A percentile compares a stretch with the other conserved stretches of the same genome.
Evolutionary conservation across 2,113 vertebrate species (phyloP).

Genomic region (Odobenus rosmarus): DNA sequence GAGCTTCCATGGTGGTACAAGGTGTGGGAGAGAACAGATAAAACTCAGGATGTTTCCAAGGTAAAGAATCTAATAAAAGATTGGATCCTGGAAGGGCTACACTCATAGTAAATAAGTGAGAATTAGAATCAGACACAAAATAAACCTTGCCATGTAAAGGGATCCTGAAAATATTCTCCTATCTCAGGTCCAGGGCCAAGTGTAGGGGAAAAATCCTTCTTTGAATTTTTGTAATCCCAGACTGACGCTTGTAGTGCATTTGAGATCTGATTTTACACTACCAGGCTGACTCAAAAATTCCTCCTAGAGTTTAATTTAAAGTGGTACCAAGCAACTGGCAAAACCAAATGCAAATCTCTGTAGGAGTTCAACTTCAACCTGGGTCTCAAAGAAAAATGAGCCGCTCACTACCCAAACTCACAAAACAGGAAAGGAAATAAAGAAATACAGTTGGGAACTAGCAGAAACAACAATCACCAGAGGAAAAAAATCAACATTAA

Average conservation of each 20-base stretch:
- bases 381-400: neutral
- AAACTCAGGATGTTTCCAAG: neutral
- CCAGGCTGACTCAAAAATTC: neutral
- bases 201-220: neutral
- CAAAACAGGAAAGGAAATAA: neutral
- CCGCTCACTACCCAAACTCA: neutral
- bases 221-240: slow-evolving; percentile 24
- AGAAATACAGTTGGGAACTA: neutral
- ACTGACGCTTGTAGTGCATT: neutral
- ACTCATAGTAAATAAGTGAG: neutral
- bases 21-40: neutral
- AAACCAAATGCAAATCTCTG: slow-evolving; percentile 28
- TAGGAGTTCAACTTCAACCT: neutral
- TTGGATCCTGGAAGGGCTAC: neutral
- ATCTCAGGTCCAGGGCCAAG: neutral
- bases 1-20: neutral
- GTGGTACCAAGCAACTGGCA: neutral
- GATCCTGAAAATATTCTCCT: neutral
- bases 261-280: slow-evolving; percentile 16
- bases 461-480: neutral
- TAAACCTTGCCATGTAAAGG: neutral
- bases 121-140: slow-evolving; percentile 11
- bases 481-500: neutral
- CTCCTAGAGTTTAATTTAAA: slow-evolving; percentile 11
- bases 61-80: neutral